Evolutionary conservation across 53 echinoderm and acorn worm species (phyloP).

Genomic region (Actinopyga echinites): DNA sequence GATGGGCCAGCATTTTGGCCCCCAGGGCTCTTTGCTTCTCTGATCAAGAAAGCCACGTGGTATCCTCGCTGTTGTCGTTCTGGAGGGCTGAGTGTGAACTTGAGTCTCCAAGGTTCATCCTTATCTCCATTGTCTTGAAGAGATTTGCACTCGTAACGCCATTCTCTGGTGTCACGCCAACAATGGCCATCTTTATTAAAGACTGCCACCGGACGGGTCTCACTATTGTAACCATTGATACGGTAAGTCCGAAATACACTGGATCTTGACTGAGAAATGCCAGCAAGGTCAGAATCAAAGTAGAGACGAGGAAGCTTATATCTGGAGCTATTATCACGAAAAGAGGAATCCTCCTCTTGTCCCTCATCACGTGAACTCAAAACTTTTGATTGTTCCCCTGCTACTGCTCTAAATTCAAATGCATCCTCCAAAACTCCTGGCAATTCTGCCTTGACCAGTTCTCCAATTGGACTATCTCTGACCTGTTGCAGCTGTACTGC

Average conservation of each 20-base stretch:
- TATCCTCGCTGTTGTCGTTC: background rate
- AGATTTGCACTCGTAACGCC: slow-evolving; percentile 32
- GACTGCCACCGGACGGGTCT: background rate
- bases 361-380: background rate
- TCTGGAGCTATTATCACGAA: background rate
- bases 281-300: slow-evolving; percentile 9
- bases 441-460: background rate
- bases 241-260: background rate
- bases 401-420: slow-evolving; percentile 37
- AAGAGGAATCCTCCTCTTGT: background rate
- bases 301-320: slow-evolving; percentile 20
- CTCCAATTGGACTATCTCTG: slow-evolving; percentile 18
- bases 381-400: background rate
- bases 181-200: slow-evolving; percentile 27
- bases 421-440: slow-evolving; percentile 22
- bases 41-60: slow-evolving; percentile 30
- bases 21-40: background rate
- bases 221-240: slow-evolving; percentile 21
- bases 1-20: background rate
- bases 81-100: background rate
- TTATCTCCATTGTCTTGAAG: slow-evolving; percentile 7
- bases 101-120: slow-evolving; percentile 31
- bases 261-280: background rate
- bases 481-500: slow-evolving; percentile 33
- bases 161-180: background rate